phyloP scores from a whole-genome alignment of 2,797 vertebrate genomes.

The Neosilurus mollespiculum region DNA sequence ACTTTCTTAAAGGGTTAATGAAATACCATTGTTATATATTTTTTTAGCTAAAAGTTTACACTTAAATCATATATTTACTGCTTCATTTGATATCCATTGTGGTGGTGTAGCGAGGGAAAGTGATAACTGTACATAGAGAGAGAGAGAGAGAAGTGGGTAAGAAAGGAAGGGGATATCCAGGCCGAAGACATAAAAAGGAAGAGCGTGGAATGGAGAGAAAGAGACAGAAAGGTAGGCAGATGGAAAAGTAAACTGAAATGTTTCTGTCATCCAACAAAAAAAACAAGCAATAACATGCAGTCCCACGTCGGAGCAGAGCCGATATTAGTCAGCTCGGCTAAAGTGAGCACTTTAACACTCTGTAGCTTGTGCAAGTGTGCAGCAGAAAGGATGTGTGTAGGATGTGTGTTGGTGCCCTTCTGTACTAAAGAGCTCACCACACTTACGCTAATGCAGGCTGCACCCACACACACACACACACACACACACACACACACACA shows the following conservation, averaged over 20 bases:
- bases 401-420: slow-evolving; percentile 47
- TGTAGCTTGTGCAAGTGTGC: slow-evolving; percentile 27
- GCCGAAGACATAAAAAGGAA: background rate
- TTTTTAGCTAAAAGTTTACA: no score
- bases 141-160: background rate
- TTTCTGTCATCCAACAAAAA: background rate
- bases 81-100: no score
- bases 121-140: background rate
- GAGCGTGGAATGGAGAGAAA: background rate
- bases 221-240: background rate
- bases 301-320: background rate
- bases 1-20: no score
- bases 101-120: no score
- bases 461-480: slow-evolving; percentile 2
- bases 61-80: no score
- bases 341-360: slow-evolving; percentile 12
- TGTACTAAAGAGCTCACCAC: slow-evolving; percentile 46
- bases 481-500: slow-evolving; percentile 10
- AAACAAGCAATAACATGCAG: background rate
- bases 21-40: no score
- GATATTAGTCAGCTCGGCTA: slow-evolving; percentile 26
- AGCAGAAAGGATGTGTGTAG: slow-evolving; percentile 44
- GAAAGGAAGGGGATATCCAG: background rate
- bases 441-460: slow-evolving; percentile 26
- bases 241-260: background rate